phyloP scores from a whole-genome alignment of 2,888 invertebrate genomes.

The Hedya salicella region DNA sequence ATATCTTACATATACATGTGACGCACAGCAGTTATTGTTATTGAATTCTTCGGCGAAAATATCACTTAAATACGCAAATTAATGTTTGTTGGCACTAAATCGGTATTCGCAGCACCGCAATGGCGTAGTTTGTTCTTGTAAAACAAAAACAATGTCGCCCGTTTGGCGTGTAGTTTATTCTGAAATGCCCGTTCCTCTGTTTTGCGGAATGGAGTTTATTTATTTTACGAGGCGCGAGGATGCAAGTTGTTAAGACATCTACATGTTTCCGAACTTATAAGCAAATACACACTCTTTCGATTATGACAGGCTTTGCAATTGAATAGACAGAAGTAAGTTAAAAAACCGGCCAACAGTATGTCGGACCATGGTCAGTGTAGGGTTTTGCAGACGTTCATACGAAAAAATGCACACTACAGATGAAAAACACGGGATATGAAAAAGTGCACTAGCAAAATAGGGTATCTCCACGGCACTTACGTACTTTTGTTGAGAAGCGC shows the following conservation, averaged over 20 bases:
- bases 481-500: too few species aligned
- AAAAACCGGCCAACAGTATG: too few species aligned
- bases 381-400: too few species aligned
- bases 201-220: slow-evolving; percentile 18
- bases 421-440: too few species aligned
- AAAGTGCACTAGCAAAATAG: too few species aligned
- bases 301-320: too few species aligned
- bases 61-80: slow-evolving; percentile 22
- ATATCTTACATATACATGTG: too few species aligned
- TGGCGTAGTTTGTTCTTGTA: slow-evolving; percentile 19
- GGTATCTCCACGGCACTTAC: too few species aligned
- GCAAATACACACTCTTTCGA: too few species aligned
- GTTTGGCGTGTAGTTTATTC: slow-evolving; percentile 22
- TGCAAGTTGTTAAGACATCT: slow-evolving; percentile 20
- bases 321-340: too few species aligned
- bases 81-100: slow-evolving; percentile 32
- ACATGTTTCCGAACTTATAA: not conserved
- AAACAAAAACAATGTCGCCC: slow-evolving; percentile 18
- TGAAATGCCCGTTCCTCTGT: not conserved
- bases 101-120: slow-evolving; percentile 24
- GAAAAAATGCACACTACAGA: too few species aligned
- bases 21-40: slow-evolving; percentile 4
- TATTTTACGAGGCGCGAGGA: slow-evolving; percentile 17
- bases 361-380: too few species aligned
- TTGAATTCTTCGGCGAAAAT: slow-evolving; percentile 10